Conservation (phyloP, 2,113 vertebrate species). For the Cyanoliseus patagonus region DNA sequence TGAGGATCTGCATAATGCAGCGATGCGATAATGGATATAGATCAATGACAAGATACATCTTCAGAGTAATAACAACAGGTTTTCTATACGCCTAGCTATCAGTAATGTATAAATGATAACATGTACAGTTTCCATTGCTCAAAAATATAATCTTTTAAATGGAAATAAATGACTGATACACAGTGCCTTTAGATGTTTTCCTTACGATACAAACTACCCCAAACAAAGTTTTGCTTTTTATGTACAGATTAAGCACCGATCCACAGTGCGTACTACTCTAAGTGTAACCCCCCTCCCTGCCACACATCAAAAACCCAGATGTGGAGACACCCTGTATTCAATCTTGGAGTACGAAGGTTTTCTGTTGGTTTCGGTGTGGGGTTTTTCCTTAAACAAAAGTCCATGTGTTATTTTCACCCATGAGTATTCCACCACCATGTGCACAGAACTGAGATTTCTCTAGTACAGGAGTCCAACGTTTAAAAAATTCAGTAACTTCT, state of each 20-base stretch:
- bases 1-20: neutral
- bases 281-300: neutral
- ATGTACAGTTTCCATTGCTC: slow-evolving; percentile 65
- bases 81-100: slow-evolving; percentile 33
- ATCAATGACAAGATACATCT: slow-evolving; percentile 30
- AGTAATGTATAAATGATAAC: slow-evolving; percentile 59
- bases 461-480: neutral
- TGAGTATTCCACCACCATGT: neutral
- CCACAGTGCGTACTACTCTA: slow-evolving; percentile 68
- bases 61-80: slow-evolving; percentile 31
- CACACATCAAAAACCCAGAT: slow-evolving; percentile 34
- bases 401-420: slow-evolving; percentile 11
- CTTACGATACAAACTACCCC: slow-evolving; percentile 69
- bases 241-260: slow-evolving; percentile 76
- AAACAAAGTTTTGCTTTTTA: slow-evolving; percentile 62
- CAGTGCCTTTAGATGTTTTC: slow-evolving; percentile 63
- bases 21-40: neutral
- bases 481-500: neutral
- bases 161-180: slow-evolving; percentile 59
- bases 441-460: slow-evolving; percentile 41
- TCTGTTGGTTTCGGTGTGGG: neutral
- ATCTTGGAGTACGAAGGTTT: neutral
- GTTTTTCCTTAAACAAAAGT: neutral
- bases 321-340: slow-evolving; percentile 50
- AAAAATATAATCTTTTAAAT: slow-evolving; percentile 76